phyloP scores from a whole-genome alignment of 2,797 vertebrate species.

The Rhinoraja longicauda region DNA sequence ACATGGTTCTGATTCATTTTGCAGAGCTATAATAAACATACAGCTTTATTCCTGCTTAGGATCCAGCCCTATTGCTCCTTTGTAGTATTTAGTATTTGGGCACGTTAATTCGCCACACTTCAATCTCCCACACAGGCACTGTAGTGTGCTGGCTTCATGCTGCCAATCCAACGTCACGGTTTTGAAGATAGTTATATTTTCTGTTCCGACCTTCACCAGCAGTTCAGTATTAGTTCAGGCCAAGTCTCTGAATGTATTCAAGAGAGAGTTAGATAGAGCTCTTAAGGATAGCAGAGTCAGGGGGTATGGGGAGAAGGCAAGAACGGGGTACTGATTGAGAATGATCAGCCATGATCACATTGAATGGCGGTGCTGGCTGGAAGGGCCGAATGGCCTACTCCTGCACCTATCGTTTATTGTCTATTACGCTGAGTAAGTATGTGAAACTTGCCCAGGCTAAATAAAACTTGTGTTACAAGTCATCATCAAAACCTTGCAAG shows the following conservation, averaged over 20 bases:
- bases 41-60: background rate
- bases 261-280: too few species aligned
- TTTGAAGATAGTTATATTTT: background rate
- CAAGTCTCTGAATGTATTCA: too few species aligned
- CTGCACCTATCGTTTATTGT: too few species aligned
- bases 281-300: too few species aligned
- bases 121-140: background rate
- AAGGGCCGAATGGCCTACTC: too few species aligned
- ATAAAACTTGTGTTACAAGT: background rate
- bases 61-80: background rate
- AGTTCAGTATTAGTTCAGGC: background rate
- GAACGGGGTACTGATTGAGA: too few species aligned
- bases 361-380: too few species aligned
- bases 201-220: background rate
- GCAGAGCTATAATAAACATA: background rate
- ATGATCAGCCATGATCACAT: too few species aligned
- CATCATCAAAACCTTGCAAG: conserved; percentile 12
- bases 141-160: background rate
- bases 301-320: too few species aligned
- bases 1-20: background rate
- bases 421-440: background rate
- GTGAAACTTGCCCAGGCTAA: background rate
- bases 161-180: background rate
- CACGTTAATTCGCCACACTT: background rate
- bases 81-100: background rate